phyloP scores from a whole-genome alignment of 2,797 vertebrate species.

The Lagodon rhomboides region DNA sequence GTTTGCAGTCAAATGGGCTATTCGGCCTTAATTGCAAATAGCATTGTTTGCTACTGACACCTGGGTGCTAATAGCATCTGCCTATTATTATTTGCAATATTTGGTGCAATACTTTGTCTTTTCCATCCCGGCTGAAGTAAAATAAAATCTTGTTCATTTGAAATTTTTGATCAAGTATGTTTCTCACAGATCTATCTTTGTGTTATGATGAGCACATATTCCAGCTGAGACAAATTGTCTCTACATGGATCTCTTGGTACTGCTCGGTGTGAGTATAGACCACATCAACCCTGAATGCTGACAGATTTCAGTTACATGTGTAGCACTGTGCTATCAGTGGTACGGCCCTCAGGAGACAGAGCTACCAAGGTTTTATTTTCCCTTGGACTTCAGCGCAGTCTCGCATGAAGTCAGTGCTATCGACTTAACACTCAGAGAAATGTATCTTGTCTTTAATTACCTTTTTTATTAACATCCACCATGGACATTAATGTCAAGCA shows the following conservation, averaged over 20 bases:
- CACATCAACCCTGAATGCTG: conserved; percentile 2
- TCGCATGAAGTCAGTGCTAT: conserved; percentile 53
- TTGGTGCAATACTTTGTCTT: neutral
- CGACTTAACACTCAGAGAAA: conserved; percentile 43
- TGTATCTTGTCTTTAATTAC: conserved; percentile 58
- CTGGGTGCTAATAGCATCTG: too few species aligned
- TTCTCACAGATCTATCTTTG: neutral
- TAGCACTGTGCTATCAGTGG: conserved; percentile 10
- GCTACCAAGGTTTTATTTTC: conserved; percentile 40
- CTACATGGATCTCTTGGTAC: neutral
- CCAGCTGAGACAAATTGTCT: neutral
- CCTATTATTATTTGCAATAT: neutral
- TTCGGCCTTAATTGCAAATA: too few species aligned
- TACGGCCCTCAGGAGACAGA: conserved; percentile 33
- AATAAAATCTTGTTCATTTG: neutral
- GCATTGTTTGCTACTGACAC: too few species aligned
- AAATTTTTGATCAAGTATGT: neutral
- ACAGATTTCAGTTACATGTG: conserved; percentile 28
- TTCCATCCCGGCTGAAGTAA: neutral
- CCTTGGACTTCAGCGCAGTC: conserved; percentile 37
- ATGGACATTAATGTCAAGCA: conserved; percentile 58
- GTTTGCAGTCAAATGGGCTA: too few species aligned
- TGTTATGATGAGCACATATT: neutral
- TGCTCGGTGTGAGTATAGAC: neutral
- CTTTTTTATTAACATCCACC: conserved; percentile 56